Conservation (phyloP, 2,888 invertebrate genomes). For the Drosophila algonquin region DNA sequence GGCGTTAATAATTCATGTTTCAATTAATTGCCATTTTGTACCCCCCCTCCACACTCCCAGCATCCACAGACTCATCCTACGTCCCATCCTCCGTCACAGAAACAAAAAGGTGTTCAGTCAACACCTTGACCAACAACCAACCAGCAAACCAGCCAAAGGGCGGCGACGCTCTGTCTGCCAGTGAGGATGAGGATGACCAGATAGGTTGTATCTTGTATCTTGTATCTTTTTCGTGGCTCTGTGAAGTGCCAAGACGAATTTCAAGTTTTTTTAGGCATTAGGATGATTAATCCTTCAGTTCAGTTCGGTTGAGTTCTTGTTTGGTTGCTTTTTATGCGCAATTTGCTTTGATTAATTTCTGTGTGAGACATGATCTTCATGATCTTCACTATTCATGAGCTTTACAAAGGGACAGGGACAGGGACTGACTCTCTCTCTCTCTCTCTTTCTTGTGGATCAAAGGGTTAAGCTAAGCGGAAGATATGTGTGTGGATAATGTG, state of each 20-base stretch:
- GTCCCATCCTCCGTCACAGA: constrained; percentile 33
- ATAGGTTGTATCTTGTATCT: constrained; percentile 10
- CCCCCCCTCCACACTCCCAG: constrained; percentile 17
- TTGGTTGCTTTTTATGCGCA: constrained; percentile 74
- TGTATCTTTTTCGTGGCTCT: constrained; percentile 23
- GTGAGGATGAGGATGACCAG: constrained; percentile 19
- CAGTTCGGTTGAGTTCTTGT: constrained; percentile 32
- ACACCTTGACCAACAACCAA: constrained; percentile 80
- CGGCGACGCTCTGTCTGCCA: constrained; percentile 29
- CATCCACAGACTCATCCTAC: neutral
- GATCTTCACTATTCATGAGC: constrained; percentile 39
- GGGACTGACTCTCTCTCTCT: constrained; percentile 33
- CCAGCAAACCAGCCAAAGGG: constrained; percentile 45
- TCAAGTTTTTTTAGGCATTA: constrained; percentile 63
- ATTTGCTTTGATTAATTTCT: constrained; percentile 78
- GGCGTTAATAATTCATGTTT: constrained; percentile 80
- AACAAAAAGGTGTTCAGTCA: constrained; percentile 59
- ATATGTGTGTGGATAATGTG: constrained; percentile 7
- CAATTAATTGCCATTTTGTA: constrained; percentile 80
- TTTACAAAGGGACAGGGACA: too few relatives aligned
- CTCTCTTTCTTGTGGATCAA: constrained; percentile 26
- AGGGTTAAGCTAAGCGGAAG: constrained; percentile 41
- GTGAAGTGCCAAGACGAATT: constrained; percentile 77
- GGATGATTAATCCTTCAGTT: constrained; percentile 69
- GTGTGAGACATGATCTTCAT: constrained; percentile 47